Conservation (phyloP, 2,113 vertebrate genomes). For the Ophthalmolycus amberensis region DNA sequence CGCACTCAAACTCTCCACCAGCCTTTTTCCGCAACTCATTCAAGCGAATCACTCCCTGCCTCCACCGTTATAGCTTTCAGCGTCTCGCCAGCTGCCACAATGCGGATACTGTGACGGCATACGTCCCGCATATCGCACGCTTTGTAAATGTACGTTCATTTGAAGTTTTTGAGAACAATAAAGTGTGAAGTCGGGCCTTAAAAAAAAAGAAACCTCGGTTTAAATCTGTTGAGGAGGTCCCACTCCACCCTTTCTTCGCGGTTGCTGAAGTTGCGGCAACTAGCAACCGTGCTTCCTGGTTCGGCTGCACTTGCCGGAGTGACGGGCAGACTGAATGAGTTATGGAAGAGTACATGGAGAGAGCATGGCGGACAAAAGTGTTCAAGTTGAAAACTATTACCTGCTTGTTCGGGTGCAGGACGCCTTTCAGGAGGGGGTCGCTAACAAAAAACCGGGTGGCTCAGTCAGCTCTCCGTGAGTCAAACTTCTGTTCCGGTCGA, state of each 20-base stretch:
- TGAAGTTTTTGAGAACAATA: neutral
- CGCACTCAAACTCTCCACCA: constrained; percentile 2
- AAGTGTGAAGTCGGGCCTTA: rapidly evolving
- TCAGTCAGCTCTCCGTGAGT: constrained; percentile 72
- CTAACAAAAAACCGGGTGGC: constrained; percentile 68
- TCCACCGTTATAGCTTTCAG: constrained; percentile 47
- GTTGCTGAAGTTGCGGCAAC: constrained; percentile 7
- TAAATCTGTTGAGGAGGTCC: constrained; percentile 22
- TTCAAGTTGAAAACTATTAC: constrained; percentile 54
- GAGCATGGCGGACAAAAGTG: constrained; percentile 1
- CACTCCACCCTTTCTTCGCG: constrained; percentile 51
- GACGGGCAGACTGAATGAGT: constrained; percentile 33
- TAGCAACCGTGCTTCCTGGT: constrained; percentile 68
- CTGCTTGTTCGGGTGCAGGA: constrained; percentile 74
- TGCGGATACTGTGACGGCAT: neutral
- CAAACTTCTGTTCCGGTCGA: constrained; percentile 72
- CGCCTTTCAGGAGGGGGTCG: constrained; percentile 55
- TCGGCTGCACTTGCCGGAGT: constrained; percentile 60
- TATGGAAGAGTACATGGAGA: neutral
- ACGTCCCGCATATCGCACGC: rapidly evolving
- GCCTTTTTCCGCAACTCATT: constrained; percentile 66
- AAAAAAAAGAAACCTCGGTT: neutral
- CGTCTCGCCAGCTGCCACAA: constrained; percentile 40
- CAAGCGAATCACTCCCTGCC: constrained; percentile 81
- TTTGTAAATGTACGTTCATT: neutral